Percentiles rank a stretch among this genome's conserved stretches.
phyloP scores from a whole-genome alignment of 2,888 invertebrate species.

The Leptogaster cylindrica region DNA sequence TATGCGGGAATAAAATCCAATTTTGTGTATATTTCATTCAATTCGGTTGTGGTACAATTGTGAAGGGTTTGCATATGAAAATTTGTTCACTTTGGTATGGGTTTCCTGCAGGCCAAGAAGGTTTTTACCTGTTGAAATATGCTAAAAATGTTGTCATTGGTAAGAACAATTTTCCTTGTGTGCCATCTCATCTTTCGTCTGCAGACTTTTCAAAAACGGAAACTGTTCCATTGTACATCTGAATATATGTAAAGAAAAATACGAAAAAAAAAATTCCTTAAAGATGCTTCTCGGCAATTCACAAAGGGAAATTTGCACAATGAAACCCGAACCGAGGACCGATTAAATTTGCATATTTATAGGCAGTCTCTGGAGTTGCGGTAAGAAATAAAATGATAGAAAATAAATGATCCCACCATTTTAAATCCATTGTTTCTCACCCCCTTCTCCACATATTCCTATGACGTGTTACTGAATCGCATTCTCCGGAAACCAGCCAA shows the following conservation, averaged over 20 bases:
- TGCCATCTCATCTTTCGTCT: no score
- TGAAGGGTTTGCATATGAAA: slow-evolving; percentile 8
- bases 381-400: slow-evolving; percentile 3
- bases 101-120: neutral
- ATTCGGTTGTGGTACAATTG: slow-evolving; percentile 2
- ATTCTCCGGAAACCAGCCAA: no score
- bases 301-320: slow-evolving; percentile 32
- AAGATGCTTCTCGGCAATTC: slow-evolving; percentile 34
- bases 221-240: neutral
- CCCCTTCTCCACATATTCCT: no score
- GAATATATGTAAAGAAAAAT: neutral
- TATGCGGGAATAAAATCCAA: slow-evolving; percentile 16
- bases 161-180: no score
- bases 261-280: slow-evolving; percentile 20
- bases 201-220: no score
- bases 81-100: neutral
- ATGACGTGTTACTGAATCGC: no score
- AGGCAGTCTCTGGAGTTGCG: neutral
- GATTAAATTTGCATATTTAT: slow-evolving; percentile 42
- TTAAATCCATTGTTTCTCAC: no score
- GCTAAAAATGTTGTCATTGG: slow-evolving; percentile 30
- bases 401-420: slow-evolving; percentile 18
- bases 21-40: slow-evolving; percentile 20
- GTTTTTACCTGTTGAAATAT: slow-evolving; percentile 28
- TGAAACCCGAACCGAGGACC: slow-evolving; percentile 31